Evolutionary conservation across 2,888 invertebrate species (phyloP).

Genomic region (Lycophotia porphyrea): DNA sequence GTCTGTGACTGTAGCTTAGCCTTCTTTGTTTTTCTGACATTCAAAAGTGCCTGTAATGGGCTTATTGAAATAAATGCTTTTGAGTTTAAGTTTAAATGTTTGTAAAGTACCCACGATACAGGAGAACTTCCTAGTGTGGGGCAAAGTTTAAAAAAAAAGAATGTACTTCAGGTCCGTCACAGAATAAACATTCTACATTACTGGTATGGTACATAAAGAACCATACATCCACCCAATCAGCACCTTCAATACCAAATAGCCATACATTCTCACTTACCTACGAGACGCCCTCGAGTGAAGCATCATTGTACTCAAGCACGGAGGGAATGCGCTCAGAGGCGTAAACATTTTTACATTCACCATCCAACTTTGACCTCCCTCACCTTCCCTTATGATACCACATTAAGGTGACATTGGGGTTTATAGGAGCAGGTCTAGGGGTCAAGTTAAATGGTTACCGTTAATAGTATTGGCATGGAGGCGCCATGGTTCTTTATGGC

Average conservation of each 20-base stretch:
- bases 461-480: slow-evolving; percentile 71
- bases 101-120: too few relatives aligned
- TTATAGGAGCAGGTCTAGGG: slow-evolving; percentile 39
- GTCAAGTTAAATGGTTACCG: slow-evolving; percentile 67
- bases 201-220: neutral
- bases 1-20: too few relatives aligned
- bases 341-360: slow-evolving; percentile 67
- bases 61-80: too few relatives aligned
- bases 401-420: slow-evolving; percentile 61
- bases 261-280: slow-evolving; percentile 37
- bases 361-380: slow-evolving; percentile 50
- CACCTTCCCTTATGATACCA: slow-evolving; percentile 39
- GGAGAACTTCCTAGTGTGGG: too few relatives aligned
- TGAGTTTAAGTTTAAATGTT: too few relatives aligned
- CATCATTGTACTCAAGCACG: slow-evolving; percentile 72
- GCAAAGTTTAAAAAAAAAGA: too few relatives aligned
- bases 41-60: too few relatives aligned
- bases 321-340: slow-evolving; percentile 63
- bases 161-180: neutral
- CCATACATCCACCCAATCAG: neutral
- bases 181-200: neutral
- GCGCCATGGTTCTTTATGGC: slow-evolving; percentile 80
- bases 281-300: slow-evolving; percentile 64
- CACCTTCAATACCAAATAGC: slow-evolving; percentile 31
- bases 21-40: too few relatives aligned